Conservation (phyloP, 2,888 invertebrate species). For the Catotricha subobsoleta region DNA sequence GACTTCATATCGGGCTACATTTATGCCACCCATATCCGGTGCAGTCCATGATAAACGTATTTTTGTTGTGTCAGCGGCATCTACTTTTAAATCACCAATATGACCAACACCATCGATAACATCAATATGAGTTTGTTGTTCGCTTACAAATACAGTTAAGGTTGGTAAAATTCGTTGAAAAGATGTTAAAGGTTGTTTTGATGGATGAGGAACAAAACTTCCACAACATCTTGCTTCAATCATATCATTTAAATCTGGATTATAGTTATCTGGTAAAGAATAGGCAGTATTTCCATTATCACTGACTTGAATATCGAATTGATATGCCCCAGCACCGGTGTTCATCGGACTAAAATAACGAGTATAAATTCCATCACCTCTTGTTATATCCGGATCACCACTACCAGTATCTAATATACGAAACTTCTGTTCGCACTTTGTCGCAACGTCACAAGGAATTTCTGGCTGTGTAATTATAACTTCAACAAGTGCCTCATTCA, state of each 20-base stretch:
- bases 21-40: slow-evolving; percentile 36
- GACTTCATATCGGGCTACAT: slow-evolving; percentile 35
- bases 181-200: slow-evolving; percentile 31
- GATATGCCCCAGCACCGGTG: slow-evolving; percentile 31
- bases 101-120: slow-evolving; percentile 22
- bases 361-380: slow-evolving; percentile 46
- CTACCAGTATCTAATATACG: slow-evolving; percentile 39
- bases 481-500: slow-evolving; percentile 38
- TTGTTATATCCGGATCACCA: slow-evolving; percentile 44
- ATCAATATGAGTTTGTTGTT: slow-evolving; percentile 21
- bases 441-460: slow-evolving; percentile 20
- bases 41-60: slow-evolving; percentile 39
- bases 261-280: slow-evolving; percentile 24
- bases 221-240: slow-evolving; percentile 34
- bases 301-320: slow-evolving; percentile 32
- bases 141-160: slow-evolving; percentile 28
- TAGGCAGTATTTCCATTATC: slow-evolving; percentile 38
- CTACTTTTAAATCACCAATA: slow-evolving; percentile 36
- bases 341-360: slow-evolving; percentile 36
- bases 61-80: slow-evolving; percentile 31
- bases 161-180: slow-evolving; percentile 35
- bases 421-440: slow-evolving; percentile 25
- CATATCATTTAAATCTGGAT: slow-evolving; percentile 8
- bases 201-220: slow-evolving; percentile 29
- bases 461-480: slow-evolving; percentile 29